Conservation (phyloP, 2,797 vertebrate genomes). For the Neosilurus hyrtlii region DNA sequence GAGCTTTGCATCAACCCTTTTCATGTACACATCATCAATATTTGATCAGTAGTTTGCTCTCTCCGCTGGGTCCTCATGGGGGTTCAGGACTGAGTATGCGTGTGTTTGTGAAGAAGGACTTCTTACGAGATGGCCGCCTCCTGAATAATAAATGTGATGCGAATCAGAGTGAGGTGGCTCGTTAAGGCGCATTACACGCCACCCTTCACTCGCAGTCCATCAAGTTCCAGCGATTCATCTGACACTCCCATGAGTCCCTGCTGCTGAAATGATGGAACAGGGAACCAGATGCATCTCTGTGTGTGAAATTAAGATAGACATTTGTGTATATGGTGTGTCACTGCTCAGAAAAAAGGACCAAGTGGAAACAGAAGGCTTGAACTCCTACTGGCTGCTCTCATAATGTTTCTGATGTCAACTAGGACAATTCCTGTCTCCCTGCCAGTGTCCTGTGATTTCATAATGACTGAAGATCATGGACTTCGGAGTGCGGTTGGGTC, state of each 20-base stretch:
- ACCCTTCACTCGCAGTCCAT: slow-evolving; percentile 41
- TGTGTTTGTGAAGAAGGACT: slow-evolving; percentile 59
- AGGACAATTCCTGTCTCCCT: background rate
- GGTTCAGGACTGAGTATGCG: slow-evolving; percentile 43
- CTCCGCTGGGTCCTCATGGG: slow-evolving; percentile 56
- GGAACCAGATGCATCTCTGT: background rate
- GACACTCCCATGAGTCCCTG: slow-evolving; percentile 21
- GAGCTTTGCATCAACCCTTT: slow-evolving; percentile 67
- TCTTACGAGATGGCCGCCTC: slow-evolving; percentile 26
- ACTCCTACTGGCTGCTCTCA: background rate
- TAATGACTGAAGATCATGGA: background rate
- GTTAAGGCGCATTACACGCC: slow-evolving; percentile 48
- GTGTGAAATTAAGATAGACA: slow-evolving; percentile 30
- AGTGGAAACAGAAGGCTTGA: background rate
- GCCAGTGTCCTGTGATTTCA: background rate
- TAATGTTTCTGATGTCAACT: background rate
- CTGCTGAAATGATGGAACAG: slow-evolving; percentile 39
- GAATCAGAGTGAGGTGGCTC: slow-evolving; percentile 43
- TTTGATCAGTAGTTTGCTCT: slow-evolving; percentile 68
- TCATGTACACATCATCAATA: slow-evolving; percentile 72
- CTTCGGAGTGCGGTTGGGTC: background rate
- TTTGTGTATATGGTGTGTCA: slow-evolving; percentile 9
- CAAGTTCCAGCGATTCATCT: slow-evolving; percentile 40
- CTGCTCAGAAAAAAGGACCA: background rate
- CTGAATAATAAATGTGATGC: slow-evolving; percentile 52